Base-by-base conservation (phyloP, 1,140 invertebrate species). In the Musca domestica region DNA sequence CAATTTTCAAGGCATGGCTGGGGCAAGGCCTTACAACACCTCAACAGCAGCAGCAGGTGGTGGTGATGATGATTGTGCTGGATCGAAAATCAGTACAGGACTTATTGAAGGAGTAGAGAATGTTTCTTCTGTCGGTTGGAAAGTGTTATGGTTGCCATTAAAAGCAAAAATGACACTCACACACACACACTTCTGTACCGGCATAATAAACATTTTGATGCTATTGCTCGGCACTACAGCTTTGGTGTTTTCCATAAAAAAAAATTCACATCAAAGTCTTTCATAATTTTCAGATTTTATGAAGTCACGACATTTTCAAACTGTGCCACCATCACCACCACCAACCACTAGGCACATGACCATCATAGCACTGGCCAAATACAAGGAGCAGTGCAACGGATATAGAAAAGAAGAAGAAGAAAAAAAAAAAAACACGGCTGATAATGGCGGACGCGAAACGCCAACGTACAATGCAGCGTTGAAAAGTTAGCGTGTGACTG, bases 281-380 rank as follows among this genome's bases (percentile, higher is more conserved):
- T 61, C 56, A 61, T 61, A 61, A 61, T 61, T 61, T 61, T 34
- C 30, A 61, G 56, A 61, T 61, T 61, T 61, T 61, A 61, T 61
- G 56, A 61, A 61, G 56, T 61, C 56, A 61, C 56, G 56, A 61
- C 56, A 61, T 61, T 61, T 61, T 61, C 20, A 34, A 41, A 61
- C 30, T 61, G 27, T 20, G 27, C 34, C 34, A 41, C 34, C 34
- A 41, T 12, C 4, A 41, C 4, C 34, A 41, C 34, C 34, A 41
- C 34, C 34, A 41, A 30, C 27, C 27, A 30, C 27, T 4, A n/a
- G n/a, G n/a, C n/a, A n/a, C n/a, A 30, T 30, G 27, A 30, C 3
- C 27, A 30, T 30, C 27, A 41, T n/a, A n/a, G n/a, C 34, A 41
- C 6, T 41, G 34, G 34, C 12, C 34, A 41, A 41, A 41, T 41